These are phyloP conservation scores for Leptopilina myrica DNA, from an alignment of 2,888 invertebrate species.

Conservation along the genomic window DNA sequence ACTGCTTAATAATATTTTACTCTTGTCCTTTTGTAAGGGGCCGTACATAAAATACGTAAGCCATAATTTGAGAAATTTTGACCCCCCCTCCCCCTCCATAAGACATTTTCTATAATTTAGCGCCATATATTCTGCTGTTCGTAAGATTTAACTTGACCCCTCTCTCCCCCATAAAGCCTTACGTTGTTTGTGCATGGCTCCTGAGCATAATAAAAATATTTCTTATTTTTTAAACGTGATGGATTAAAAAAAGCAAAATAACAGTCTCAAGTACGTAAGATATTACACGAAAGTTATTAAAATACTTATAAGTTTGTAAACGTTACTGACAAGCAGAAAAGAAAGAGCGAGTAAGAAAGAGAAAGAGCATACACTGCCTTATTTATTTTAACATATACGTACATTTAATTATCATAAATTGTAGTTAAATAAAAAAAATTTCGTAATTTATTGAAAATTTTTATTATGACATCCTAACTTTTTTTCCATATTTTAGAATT, in stretches of 20 bases:
- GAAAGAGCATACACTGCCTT: conserved; percentile 73
- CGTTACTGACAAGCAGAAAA: conserved; percentile 44
- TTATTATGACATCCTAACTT: not conserved
- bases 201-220: not conserved
- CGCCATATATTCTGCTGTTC: too few relatives aligned
- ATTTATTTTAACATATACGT: conserved; percentile 74
- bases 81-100: too few relatives aligned
- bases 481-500: too few relatives aligned
- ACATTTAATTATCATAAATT: conserved; percentile 70
- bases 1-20: not conserved
- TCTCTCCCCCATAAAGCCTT: too few relatives aligned
- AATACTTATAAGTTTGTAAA: conserved; percentile 44
- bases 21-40: too few relatives aligned
- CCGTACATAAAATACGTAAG: too few relatives aligned
- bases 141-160: too few relatives aligned
- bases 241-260: not conserved
- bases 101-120: too few relatives aligned
- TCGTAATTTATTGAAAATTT: conserved; percentile 60
- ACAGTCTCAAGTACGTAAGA: conserved; percentile 47
- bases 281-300: conserved; percentile 41
- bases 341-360: conserved; percentile 47
- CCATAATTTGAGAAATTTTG: too few relatives aligned
- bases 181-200: too few relatives aligned
- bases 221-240: conserved; percentile 21
- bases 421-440: conserved; percentile 71